Evolutionary conservation across 2,113 vertebrate species (phyloP).

Genomic region (Lathamus discolor): DNA sequence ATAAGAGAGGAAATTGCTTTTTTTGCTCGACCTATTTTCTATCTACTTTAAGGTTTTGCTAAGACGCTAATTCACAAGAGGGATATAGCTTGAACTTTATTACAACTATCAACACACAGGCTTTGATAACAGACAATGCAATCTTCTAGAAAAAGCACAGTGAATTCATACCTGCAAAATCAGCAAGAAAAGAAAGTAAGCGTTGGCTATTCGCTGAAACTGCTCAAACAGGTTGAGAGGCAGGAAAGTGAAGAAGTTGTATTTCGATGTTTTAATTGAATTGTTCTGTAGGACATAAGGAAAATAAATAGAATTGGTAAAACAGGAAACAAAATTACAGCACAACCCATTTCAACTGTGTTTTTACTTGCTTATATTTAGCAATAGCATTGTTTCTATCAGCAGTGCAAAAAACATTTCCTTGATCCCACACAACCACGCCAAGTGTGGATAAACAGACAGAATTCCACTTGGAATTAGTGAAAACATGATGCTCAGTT

Average conservation of each 20-base stretch:
- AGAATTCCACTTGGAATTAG: not conserved
- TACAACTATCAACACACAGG: not conserved
- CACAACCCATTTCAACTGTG: not conserved
- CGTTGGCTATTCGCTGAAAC: slow-evolving; percentile 93
- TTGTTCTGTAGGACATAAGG: slow-evolving; percentile 81
- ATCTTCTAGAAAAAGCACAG: not conserved
- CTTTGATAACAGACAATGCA: not conserved
- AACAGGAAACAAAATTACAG: slow-evolving; percentile 45
- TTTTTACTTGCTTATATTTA: slow-evolving; percentile 61
- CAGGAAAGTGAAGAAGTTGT: slow-evolving; percentile 90
- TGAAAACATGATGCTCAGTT: not conserved
- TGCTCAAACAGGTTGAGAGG: slow-evolving; percentile 95
- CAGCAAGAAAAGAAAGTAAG: slow-evolving; percentile 91
- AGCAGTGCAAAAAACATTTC: slow-evolving; percentile 19
- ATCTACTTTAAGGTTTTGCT: not conserved
- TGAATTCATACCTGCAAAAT: slow-evolving; percentile 83
- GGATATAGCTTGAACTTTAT: not conserved
- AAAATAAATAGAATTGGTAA: not conserved
- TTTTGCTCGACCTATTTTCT: not conserved
- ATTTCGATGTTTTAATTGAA: slow-evolving; percentile 92
- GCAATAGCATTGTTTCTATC: slow-evolving; percentile 55
- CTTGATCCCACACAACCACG: not conserved
- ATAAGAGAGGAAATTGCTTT: not conserved
- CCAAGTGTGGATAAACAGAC: not conserved
- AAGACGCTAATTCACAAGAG: not conserved